Evolutionary conservation across 2,113 vertebrate genomes (phyloP), one percentile per base, ranked within the genome.

Genomic region (Forbesichthys papilliferus): DNA sequence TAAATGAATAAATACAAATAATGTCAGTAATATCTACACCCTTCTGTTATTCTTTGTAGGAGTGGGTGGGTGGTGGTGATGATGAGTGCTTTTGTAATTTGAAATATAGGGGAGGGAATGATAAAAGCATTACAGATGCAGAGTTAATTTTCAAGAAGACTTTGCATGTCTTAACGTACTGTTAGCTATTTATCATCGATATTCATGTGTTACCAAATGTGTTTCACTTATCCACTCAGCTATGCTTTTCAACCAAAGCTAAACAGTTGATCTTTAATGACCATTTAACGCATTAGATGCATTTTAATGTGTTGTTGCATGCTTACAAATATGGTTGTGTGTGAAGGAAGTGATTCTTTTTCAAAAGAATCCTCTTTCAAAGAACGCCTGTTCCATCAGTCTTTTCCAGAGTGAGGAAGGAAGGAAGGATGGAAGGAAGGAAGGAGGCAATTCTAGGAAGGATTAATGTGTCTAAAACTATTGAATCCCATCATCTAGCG

Each of bases 401-500:
- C 4, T 57, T 67, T 72, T 77, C 36, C 47, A 18, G 58, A 61
- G 54, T 66, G 1, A 11, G n/a, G n/a, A 16, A 27, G 16, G 49
- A 72, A 57, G 56, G 61, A 68, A 66, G 64, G 71, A 74, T 75
- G 75, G 70, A 48, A 60, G 68, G 61, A 75, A 42, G 53, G 47
- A 46, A 49, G 11, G n/a, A 46, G 11, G 36, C n/a, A 48, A 13
- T 14, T 34, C 36, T 42, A 36, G 48, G 11, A 12, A 53, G 47
- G 46, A 11, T 53, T 87, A 84, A 87, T 86, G 85, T 79, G 85
- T 86, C 85, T 74, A 20, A 88, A 84, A 81, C 82, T 73, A 86
- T 85, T 89, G 83, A 81, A 87, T 90, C 78, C 79, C 87, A 83
- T 84, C 84, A 88, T 87, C 86, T 76, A 65, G 58, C 66, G 27